A percentile compares a stretch with the other conserved stretches of the same genome.
Evolutionary conservation across 1,140 invertebrate genomes (phyloP).

Genomic region (Atopsyche davidsoni): DNA sequence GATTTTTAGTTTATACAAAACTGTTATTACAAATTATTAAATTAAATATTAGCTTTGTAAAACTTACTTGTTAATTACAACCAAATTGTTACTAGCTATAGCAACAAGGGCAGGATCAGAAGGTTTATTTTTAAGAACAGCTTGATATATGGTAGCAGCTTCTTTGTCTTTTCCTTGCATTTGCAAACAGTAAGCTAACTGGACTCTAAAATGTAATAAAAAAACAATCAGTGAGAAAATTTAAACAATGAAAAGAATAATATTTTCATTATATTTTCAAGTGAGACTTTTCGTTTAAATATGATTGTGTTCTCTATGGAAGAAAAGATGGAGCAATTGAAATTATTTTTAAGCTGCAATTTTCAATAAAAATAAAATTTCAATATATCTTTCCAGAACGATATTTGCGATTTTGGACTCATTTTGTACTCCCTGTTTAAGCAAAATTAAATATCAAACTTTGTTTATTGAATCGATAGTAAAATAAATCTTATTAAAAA

Average conservation of each 20-base stretch:
- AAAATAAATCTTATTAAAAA: not conserved
- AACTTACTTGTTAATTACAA: slow-evolving; percentile 73
- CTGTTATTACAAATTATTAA: not conserved
- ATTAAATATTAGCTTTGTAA: too few relatives aligned
- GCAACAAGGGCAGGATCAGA: slow-evolving; percentile 80
- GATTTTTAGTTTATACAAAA: not conserved
- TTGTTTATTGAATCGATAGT: not conserved
- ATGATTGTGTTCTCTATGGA: too few relatives aligned
- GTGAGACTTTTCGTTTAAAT: too few relatives aligned
- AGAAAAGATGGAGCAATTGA: too few relatives aligned
- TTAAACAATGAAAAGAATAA: not conserved
- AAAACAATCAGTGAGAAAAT: slow-evolving; percentile 14
- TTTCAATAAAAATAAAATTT: too few relatives aligned
- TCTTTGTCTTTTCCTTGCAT: slow-evolving; percentile 72
- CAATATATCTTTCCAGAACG: too few relatives aligned
- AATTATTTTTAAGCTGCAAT: too few relatives aligned
- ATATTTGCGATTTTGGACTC: too few relatives aligned
- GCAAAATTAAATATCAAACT: not conserved
- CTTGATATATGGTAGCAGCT: slow-evolving; percentile 73
- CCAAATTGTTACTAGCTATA: slow-evolving; percentile 89
- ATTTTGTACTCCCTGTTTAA: too few relatives aligned
- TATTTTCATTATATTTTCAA: too few relatives aligned
- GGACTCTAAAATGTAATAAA: slow-evolving; percentile 56
- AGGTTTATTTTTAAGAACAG: slow-evolving; percentile 71
- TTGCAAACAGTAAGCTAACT: slow-evolving; percentile 83